Evolutionary conservation across 2,113 vertebrate genomes (phyloP).

Genomic region (Polyodon spathula): DNA sequence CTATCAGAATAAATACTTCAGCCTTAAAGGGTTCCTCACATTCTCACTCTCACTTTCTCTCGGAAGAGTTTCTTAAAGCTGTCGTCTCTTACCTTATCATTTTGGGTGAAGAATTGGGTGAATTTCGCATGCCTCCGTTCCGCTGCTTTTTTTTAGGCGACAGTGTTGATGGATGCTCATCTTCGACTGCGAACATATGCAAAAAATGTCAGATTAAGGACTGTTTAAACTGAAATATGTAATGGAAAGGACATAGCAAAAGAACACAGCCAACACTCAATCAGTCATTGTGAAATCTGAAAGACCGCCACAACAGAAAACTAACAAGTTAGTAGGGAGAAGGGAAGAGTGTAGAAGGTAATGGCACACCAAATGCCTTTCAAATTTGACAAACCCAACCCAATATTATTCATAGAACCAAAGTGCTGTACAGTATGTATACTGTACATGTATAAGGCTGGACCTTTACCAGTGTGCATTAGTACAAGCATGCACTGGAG

Average conservation of each 20-base stretch:
- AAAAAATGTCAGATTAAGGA: slow-evolving; percentile 74
- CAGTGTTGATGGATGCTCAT: slow-evolving; percentile 74
- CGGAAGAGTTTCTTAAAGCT: slow-evolving; percentile 30
- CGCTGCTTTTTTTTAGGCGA: slow-evolving; percentile 97
- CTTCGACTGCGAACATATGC: slow-evolving; percentile 85
- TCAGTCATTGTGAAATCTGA: slow-evolving; percentile 57
- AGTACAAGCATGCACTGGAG: slow-evolving; percentile 35
- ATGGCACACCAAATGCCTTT: slow-evolving; percentile 20
- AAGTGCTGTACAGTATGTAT: not conserved
- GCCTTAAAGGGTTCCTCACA: slow-evolving; percentile 69
- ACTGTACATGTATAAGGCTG: slow-evolving; percentile 18
- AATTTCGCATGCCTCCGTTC: slow-evolving; percentile 89
- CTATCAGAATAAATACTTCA: slow-evolving; percentile 95
- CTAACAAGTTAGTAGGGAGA: slow-evolving; percentile 51
- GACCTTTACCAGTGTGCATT: slow-evolving; percentile 42
- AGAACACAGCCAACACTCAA: slow-evolving; percentile 70
- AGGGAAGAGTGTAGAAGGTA: slow-evolving; percentile 39
- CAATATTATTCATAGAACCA: not conserved
- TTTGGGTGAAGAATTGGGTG: slow-evolving; percentile 89
- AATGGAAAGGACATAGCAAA: slow-evolving; percentile 70
- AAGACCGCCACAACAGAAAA: slow-evolving; percentile 36
- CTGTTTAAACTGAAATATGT: slow-evolving; percentile 36
- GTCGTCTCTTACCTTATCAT: slow-evolving; percentile 76
- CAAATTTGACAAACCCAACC: slow-evolving; percentile 1
- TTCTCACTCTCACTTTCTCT: slow-evolving; percentile 37